phyloP scores from a whole-genome alignment of 2,888 invertebrate genomes.

The Archips xylosteana region DNA sequence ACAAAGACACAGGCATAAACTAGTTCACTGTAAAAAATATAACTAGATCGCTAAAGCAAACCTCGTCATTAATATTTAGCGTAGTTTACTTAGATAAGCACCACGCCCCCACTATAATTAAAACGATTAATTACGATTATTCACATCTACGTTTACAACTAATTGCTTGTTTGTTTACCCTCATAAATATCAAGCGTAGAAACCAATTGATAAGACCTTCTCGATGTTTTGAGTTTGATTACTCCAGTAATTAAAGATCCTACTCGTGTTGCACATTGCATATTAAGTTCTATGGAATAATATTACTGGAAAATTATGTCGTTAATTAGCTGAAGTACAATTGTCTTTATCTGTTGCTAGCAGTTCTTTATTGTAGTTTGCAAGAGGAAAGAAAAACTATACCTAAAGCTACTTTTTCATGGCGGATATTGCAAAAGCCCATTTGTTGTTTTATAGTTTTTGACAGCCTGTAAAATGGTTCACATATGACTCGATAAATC shows the following conservation, averaged over 20 bases:
- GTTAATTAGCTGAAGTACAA: background rate
- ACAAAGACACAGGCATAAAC: background rate
- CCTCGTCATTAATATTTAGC: background rate
- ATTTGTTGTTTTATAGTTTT: too few relatives aligned
- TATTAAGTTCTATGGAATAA: background rate
- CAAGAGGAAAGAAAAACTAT: too few relatives aligned
- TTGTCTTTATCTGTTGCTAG: background rate
- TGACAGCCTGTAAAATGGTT: too few relatives aligned
- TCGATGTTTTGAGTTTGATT: conserved; percentile 21
- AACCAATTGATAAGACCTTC: conserved; percentile 31
- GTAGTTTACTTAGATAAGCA: conserved; percentile 5
- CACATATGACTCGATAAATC: too few relatives aligned
- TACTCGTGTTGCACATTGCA: conserved; percentile 7
- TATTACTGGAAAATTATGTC: background rate
- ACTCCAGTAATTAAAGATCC: conserved; percentile 23
- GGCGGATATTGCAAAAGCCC: too few relatives aligned
- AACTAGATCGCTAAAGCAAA: background rate
- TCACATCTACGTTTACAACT: conserved; percentile 21
- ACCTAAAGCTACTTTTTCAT: too few relatives aligned
- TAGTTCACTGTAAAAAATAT: background rate
- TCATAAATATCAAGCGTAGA: conserved; percentile 28
- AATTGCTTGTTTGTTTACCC: conserved; percentile 38
- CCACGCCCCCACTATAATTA: conserved; percentile 28
- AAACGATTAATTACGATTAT: conserved; percentile 30
- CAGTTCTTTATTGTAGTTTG: background rate